These are phyloP conservation scores for Rhabdomys pumilio DNA, from an alignment of 2,797 vertebrate genomes.

Conservation along the genomic window DNA sequence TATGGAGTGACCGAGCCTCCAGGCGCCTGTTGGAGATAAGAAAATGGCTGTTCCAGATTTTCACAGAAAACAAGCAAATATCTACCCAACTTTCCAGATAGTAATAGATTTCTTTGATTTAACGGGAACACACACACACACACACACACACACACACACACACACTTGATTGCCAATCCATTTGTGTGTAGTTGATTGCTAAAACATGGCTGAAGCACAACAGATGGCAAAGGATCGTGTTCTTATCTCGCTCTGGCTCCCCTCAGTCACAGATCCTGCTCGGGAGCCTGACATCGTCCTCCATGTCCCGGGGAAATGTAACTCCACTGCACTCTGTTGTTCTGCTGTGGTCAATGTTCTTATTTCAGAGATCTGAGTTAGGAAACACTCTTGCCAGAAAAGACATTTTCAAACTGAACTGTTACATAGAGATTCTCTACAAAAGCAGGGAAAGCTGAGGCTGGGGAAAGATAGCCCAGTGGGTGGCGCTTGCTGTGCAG, in stretches of 20 bases:
- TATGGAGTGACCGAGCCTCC: background rate
- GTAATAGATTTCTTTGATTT: slow-evolving; percentile 67
- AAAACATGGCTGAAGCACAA: background rate
- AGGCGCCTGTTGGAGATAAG: background rate
- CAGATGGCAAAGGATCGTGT: background rate
- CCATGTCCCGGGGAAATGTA: background rate
- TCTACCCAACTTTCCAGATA: slow-evolving; percentile 53
- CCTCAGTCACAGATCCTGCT: background rate
- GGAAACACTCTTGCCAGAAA: background rate
- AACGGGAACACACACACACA: background rate
- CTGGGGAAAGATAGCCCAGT: background rate
- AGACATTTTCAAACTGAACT: background rate
- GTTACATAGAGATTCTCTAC: slow-evolving; percentile 1
- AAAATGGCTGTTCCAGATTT: slow-evolving; percentile 8
- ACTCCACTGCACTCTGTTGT: background rate
- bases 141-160: background rate
- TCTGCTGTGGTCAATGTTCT: background rate
- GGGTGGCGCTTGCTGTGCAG: background rate
- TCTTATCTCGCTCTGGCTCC: background rate
- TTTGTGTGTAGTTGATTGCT: slow-evolving; percentile 25
- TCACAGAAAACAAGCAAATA: slow-evolving; percentile 46
- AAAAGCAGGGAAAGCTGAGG: background rate
- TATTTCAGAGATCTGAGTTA: slow-evolving; percentile 35
- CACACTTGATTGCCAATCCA: slow-evolving; percentile 62
- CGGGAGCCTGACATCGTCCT: background rate